A percentile compares a stretch with the other conserved stretches of the same genome.
These are phyloP conservation scores for Dasypolia templi DNA, from an alignment of 2,888 invertebrate genomes.

Conservation along the genomic window DNA sequence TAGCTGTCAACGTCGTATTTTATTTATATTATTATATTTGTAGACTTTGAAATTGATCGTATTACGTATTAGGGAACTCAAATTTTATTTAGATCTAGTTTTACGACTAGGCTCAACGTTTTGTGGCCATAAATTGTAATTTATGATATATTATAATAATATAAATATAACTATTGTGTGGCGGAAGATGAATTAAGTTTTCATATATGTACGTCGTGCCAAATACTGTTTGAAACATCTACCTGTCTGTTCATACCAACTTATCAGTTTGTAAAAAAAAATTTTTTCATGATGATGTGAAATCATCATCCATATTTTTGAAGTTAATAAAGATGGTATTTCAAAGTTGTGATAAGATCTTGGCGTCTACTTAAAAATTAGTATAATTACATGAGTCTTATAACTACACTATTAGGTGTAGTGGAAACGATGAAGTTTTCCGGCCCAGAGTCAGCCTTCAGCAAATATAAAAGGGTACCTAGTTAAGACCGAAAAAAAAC, in stretches of 20 bases:
- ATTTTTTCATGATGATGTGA: slow-evolving; percentile 7
- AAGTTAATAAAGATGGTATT: background rate
- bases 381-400: slow-evolving; percentile 1
- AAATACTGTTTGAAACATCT: slow-evolving; percentile 20
- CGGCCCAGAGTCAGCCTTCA: background rate
- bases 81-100: slow-evolving; percentile 18
- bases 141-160: slow-evolving; percentile 9
- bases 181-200: slow-evolving; percentile 8
- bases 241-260: slow-evolving; percentile 13
- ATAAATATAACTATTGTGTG: slow-evolving; percentile 7
- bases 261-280: too few species aligned
- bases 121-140: slow-evolving; percentile 22
- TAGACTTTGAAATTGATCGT: slow-evolving; percentile 24
- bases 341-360: slow-evolving; percentile 3
- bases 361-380: slow-evolving; percentile 10
- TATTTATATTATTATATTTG: slow-evolving; percentile 26
- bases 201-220: slow-evolving; percentile 31
- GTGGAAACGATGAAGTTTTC: background rate
- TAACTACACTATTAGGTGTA: background rate
- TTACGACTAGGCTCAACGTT: slow-evolving; percentile 3
- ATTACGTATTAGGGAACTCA: slow-evolving; percentile 7
- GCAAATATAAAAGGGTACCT: too few species aligned
- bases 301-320: background rate
- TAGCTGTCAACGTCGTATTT: slow-evolving; percentile 30
- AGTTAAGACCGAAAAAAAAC: too few species aligned